Percentiles rank a stretch among this genome's conserved stretches.
These are phyloP conservation scores for Dolichallabes microphthalmus DNA, from an alignment of 2,113 vertebrate species.

Conservation along the genomic window DNA sequence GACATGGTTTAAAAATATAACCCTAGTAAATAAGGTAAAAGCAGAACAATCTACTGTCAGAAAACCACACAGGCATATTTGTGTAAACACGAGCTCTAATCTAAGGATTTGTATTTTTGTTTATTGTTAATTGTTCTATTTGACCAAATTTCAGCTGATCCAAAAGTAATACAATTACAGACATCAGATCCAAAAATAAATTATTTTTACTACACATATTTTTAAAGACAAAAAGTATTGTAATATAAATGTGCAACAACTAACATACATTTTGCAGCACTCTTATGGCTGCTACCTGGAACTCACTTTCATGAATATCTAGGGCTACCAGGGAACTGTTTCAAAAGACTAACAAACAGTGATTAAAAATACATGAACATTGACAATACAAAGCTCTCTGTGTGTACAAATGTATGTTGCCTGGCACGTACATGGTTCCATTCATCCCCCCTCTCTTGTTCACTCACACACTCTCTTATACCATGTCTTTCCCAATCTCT, in stretches of 20 bases:
- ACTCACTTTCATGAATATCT: neutral
- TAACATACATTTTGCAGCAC: conserved; percentile 4
- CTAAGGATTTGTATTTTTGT: neutral
- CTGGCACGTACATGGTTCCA: conserved; percentile 21
- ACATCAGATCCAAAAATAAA: neutral
- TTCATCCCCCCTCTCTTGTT: conserved; percentile 47
- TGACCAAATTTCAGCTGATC: neutral
- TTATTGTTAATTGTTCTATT: neutral
- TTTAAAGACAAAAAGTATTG: neutral
- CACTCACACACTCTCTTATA: conserved; percentile 49
- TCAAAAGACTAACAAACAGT: neutral
- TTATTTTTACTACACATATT: neutral
- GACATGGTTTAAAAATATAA: neutral
- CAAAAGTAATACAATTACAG: neutral
- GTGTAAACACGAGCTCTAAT: neutral
- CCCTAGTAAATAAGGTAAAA: neutral
- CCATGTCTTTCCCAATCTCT: conserved; percentile 43
- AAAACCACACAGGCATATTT: neutral
- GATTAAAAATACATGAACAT: conserved; percentile 37
- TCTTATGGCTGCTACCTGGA: neutral
- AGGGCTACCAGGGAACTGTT: neutral
- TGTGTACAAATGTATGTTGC: conserved; percentile 13
- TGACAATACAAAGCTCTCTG: conserved; percentile 4
- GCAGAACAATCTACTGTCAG: neutral
- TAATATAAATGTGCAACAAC: neutral